Evolutionary conservation across 2,888 invertebrate species (phyloP).

Genomic region (Apotomis capreana): DNA sequence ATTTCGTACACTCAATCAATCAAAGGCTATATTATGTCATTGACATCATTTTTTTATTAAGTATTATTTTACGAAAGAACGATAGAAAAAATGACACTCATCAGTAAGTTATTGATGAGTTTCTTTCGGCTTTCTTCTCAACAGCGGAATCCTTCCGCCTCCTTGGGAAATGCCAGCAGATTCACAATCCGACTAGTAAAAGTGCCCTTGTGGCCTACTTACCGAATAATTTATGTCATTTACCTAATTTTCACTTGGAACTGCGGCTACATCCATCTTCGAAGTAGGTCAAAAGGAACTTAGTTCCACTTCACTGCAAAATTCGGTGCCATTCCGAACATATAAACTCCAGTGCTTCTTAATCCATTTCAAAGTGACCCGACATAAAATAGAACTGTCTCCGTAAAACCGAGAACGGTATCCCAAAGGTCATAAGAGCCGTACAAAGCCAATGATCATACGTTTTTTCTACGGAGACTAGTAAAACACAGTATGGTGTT

Average conservation of each 20-base stretch:
- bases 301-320: neutral
- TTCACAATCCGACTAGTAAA: too few relatives aligned
- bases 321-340: neutral
- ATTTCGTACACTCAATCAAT: too few relatives aligned
- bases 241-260: neutral
- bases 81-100: too few relatives aligned
- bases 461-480: neutral
- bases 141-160: too few relatives aligned
- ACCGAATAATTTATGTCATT: too few relatives aligned
- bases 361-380: constrained; percentile 17
- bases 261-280: neutral
- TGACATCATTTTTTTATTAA: too few relatives aligned
- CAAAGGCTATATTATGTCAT: too few relatives aligned
- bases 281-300: neutral
- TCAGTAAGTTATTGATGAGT: too few relatives aligned
- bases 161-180: too few relatives aligned
- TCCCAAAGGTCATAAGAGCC: neutral
- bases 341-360: constrained; percentile 10
- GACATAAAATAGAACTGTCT: constrained; percentile 15
- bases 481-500: too few relatives aligned
- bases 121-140: too few relatives aligned
- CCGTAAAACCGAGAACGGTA: neutral
- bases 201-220: neutral
- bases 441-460: neutral
- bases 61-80: too few relatives aligned